A percentile compares a stretch with the other conserved stretches of the same genome.
phyloP scores from a whole-genome alignment of 2,888 invertebrate species.

The Parnassius glacialis region DNA sequence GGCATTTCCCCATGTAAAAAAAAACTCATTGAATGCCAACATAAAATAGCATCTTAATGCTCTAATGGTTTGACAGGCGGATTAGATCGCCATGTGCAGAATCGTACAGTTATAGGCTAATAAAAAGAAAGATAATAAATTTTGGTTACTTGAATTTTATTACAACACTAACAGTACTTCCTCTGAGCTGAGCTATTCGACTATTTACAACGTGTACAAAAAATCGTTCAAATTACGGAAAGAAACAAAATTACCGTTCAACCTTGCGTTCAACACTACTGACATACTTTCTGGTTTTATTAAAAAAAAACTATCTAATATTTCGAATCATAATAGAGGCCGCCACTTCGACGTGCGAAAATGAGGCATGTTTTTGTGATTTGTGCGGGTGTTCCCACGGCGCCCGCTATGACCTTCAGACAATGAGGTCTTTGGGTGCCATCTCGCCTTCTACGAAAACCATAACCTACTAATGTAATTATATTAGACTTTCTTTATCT shows the following conservation, averaged over 20 bases:
- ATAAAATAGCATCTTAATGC: too few relatives aligned
- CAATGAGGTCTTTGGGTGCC: conserved; percentile 4
- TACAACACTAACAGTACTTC: background rate
- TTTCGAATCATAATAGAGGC: conserved; percentile 15
- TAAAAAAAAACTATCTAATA: conserved; percentile 3
- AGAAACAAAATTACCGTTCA: background rate
- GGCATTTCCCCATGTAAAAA: too few relatives aligned
- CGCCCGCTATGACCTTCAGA: conserved; percentile 10
- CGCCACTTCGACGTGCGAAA: conserved; percentile 19
- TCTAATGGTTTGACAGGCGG: too few relatives aligned
- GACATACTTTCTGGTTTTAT: conserved; percentile 12
- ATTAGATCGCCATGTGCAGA: too few relatives aligned
- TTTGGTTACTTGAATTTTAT: background rate
- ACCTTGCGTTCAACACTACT: background rate
- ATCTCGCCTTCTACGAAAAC: background rate
- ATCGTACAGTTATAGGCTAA: too few relatives aligned
- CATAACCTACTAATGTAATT: background rate
- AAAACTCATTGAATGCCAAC: too few relatives aligned
- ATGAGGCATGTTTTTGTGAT: conserved; percentile 20
- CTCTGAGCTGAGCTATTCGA: background rate
- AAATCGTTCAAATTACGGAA: background rate
- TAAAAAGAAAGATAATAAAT: too few relatives aligned
- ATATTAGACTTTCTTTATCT: background rate
- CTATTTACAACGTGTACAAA: background rate
- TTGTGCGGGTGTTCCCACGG: conserved; percentile 15